Base-by-base conservation (phyloP, 2,113 vertebrate genomes). In the Plecotus auritus region DNA sequence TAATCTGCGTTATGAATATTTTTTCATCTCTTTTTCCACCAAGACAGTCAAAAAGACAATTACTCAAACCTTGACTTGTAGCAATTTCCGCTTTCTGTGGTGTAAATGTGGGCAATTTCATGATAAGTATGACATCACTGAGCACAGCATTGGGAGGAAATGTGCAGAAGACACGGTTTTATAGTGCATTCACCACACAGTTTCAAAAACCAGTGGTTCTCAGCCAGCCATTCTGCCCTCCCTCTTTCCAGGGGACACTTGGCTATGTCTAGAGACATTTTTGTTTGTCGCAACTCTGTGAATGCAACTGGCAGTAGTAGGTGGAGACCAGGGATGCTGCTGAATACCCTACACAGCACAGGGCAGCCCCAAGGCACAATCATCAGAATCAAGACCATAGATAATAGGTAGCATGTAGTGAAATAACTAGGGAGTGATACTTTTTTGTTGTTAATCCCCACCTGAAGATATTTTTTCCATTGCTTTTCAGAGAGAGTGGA, bases 231-330 rank as follows among this genome's bases (percentile, higher is more conserved):
- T 73, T 73, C 37, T 51, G n/a, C 20, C 80, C 32, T 61, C 59
- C 12, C 61, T 5, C 61, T 64, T 64, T 28, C 22, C 47, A 64
- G 32, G 49, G 30, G 64, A 40, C 76, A 47, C n/a, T 1, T 9
- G 49, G n/a, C 66, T 56, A 69, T 4, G 37, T 54, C 81, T 80
- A 40, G 90, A 91, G 59, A 67, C 54, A 49, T n/a, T 54, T 70
- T 9, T 54, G 20, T 9, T n/a, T 86, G 47, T 47, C 56, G 54
- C 32, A 47, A 17, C 40, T n/a, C 35, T 45, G 66, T 14, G 11
- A 17, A 30, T 35, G 17, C 42, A 49, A 10, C 69, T 45, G 47
- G 47, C n/a, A 22, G 17, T 35, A 20, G 42, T 22, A 30, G 59
- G 9, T 9, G 9, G 66, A 76, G 66, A 28, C 12, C 59, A 64